Percentiles rank a stretch among this genome's conserved stretches.
Conservation (phyloP, 1,140 invertebrate genomes). For the Zaprionus davidi region DNA sequence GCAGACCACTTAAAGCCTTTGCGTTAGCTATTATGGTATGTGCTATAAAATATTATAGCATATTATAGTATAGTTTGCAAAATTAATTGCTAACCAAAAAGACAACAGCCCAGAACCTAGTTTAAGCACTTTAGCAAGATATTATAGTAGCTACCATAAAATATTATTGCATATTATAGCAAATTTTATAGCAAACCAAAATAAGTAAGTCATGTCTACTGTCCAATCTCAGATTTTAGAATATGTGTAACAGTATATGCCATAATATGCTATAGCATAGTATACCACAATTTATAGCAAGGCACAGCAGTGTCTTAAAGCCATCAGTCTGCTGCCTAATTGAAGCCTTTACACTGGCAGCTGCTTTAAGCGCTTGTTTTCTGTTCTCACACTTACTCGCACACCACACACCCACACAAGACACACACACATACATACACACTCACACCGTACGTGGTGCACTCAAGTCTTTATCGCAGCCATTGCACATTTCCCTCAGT, state of each 20-base stretch:
- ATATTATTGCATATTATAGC: not conserved
- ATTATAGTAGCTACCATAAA: not conserved
- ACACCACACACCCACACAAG: not conserved
- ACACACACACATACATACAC: not conserved
- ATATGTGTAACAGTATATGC: not conserved
- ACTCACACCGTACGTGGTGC: not conserved
- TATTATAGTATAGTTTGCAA: not conserved
- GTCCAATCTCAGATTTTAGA: too few relatives aligned
- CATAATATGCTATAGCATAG: not conserved
- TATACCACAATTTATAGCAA: too few relatives aligned
- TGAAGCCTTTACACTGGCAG: not conserved
- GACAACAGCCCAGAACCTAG: not conserved
- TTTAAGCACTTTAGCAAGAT: not conserved
- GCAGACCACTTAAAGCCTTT: not conserved
- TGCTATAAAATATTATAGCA: not conserved
- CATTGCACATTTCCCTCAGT: constrained; percentile 36
- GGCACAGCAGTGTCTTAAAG: not conserved
- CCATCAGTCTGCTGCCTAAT: not conserved
- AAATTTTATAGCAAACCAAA: too few relatives aligned
- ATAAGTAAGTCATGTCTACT: too few relatives aligned
- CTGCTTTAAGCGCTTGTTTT: constrained; percentile 1
- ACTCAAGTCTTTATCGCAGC: constrained; percentile 13
- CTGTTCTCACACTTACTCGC: not conserved
- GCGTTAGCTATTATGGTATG: not conserved
- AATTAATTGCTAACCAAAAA: not conserved